These are phyloP conservation scores for Tetragonisca angustula DNA, from an alignment of 2,888 invertebrate species.

Conservation along the genomic window DNA sequence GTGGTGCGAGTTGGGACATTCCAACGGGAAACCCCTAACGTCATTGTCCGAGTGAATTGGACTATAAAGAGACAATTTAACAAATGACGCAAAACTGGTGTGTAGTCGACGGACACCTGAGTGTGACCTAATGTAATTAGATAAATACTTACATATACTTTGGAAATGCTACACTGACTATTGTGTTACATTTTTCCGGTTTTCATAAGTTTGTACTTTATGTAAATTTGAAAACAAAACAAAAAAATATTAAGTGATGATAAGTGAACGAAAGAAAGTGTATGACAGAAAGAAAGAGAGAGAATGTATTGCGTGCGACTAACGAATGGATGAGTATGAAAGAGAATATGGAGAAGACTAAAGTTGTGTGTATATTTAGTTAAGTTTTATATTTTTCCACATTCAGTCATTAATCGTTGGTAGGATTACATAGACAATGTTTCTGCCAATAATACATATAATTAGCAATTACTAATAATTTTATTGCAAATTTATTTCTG, in stretches of 20 bases:
- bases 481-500: slow-evolving; percentile 66
- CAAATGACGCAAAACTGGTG: slow-evolving; percentile 62
- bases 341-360: slow-evolving; percentile 52
- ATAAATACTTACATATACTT: slow-evolving; percentile 78
- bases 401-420: slow-evolving; percentile 83
- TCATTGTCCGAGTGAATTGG: slow-evolving; percentile 47
- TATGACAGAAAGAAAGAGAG: slow-evolving; percentile 31
- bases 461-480: slow-evolving; percentile 75
- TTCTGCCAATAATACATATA: slow-evolving; percentile 72
- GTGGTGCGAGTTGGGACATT: slow-evolving; percentile 75
- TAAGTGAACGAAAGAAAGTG: slow-evolving; percentile 58
- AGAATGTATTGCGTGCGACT: slow-evolving; percentile 44
- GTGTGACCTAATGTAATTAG: slow-evolving; percentile 81
- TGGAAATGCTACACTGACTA: slow-evolving; percentile 76
- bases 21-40: slow-evolving; percentile 68
- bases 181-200: slow-evolving; percentile 81
- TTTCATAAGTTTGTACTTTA: slow-evolving; percentile 84
- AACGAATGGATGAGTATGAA: slow-evolving; percentile 62
- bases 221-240: slow-evolving; percentile 80
- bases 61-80: slow-evolving; percentile 63
- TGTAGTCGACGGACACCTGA: slow-evolving; percentile 80
- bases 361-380: slow-evolving; percentile 83
- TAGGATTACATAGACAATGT: slow-evolving; percentile 75
- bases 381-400: slow-evolving; percentile 84
- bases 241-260: slow-evolving; percentile 67